phyloP scores from a whole-genome alignment of 2,888 invertebrate genomes.

The Xestia xanthographa region DNA sequence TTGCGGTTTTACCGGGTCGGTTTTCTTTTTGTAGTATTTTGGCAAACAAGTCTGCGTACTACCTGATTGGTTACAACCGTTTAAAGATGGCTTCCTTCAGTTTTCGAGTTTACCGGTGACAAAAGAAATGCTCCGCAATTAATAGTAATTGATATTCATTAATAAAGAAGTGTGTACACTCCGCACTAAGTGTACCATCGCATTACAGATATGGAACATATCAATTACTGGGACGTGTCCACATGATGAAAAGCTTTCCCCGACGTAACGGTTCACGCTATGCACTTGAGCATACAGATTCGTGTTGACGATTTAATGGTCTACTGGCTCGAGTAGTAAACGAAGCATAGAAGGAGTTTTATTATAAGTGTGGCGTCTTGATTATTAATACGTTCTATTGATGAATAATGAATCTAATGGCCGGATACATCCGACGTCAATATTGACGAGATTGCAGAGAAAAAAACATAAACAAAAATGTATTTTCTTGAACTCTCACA shows the following conservation, averaged over 20 bases:
- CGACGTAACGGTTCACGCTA: conserved; percentile 60
- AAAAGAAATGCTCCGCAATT: conserved; percentile 17
- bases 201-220: conserved; percentile 64
- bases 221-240: conserved; percentile 68
- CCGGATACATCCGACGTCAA: neutral
- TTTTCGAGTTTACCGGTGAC: neutral
- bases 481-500: neutral
- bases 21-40: neutral
- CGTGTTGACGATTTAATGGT: conserved; percentile 65
- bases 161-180: conserved; percentile 41
- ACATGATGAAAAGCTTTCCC: conserved; percentile 66
- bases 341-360: conserved; percentile 49
- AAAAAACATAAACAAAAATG: conserved; percentile 9
- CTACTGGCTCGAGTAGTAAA: conserved; percentile 55
- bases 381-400: conserved; percentile 25
- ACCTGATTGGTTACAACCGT: neutral
- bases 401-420: conserved; percentile 6
- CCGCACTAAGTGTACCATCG: conserved; percentile 54
- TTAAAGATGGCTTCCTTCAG: neutral
- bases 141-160: conserved; percentile 36
- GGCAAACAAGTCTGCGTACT: neutral
- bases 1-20: neutral
- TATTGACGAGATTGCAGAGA: neutral
- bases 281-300: conserved; percentile 56
- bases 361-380: conserved; percentile 39